Evolutionary conservation across 2,888 invertebrate species (phyloP).

Genomic region (Plusia festucae): DNA sequence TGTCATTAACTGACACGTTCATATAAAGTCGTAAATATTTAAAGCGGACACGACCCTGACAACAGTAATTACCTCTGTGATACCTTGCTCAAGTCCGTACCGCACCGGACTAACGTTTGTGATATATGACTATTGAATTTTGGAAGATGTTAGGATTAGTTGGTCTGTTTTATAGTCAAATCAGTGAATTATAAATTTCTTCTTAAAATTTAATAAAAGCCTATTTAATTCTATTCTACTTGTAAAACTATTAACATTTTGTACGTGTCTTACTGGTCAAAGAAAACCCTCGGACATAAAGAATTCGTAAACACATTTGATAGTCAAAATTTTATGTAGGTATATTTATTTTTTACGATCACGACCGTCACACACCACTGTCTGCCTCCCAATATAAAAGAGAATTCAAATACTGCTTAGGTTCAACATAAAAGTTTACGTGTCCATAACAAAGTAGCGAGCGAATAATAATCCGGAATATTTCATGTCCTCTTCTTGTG

Average conservation of each 20-base stretch:
- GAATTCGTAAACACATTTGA: slow-evolving; percentile 58
- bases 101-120: slow-evolving; percentile 37
- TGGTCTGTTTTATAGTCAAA: slow-evolving; percentile 29
- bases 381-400: slow-evolving; percentile 58
- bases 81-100: slow-evolving; percentile 48
- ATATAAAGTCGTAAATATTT: slow-evolving; percentile 84
- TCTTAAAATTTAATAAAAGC: slow-evolving; percentile 12
- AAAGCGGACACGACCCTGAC: slow-evolving; percentile 79
- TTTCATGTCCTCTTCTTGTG: slow-evolving; percentile 72
- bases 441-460: slow-evolving; percentile 74
- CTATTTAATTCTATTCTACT: slow-evolving; percentile 1
- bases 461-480: slow-evolving; percentile 76
- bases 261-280: slow-evolving; percentile 17
- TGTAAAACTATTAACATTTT: slow-evolving; percentile 6
- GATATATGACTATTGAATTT: slow-evolving; percentile 53
- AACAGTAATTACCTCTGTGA: slow-evolving; percentile 64
- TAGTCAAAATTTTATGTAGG: slow-evolving; percentile 48
- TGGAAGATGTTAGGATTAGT: slow-evolving; percentile 44
- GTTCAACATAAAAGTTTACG: slow-evolving; percentile 75
- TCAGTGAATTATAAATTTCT: slow-evolving; percentile 36
- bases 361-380: slow-evolving; percentile 54
- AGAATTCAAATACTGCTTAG: slow-evolving; percentile 64
- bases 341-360: slow-evolving; percentile 58
- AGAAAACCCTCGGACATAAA: slow-evolving; percentile 44
- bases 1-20: slow-evolving; percentile 87